Evolutionary conservation across 2,888 invertebrate species (phyloP), one percentile per base, ranked within the genome.

Genomic region (Onthophagus sagittarius): DNA sequence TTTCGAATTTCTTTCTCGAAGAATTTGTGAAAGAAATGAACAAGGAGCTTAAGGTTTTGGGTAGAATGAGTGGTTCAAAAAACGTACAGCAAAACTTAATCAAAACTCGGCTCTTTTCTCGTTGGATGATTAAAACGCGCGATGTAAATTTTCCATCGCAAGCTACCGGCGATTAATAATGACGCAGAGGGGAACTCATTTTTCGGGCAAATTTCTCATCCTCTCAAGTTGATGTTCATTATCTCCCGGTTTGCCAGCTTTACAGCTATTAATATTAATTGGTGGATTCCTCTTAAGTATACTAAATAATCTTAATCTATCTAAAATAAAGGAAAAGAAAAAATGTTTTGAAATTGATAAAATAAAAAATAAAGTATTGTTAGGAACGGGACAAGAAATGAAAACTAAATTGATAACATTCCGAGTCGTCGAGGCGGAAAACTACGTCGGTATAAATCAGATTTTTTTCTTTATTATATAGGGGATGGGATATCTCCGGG

Each of bases 11-110:
- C 23, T 3, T 7, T 31, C 74, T 62, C 62, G 72, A 71, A n/a
- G 72, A 75, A 76, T 76, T 76, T 75, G 73, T 75, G 39, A 75
- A 76, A 75, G 72, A 75, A 70, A 53, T 11, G 39, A 53, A 7
- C 11, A 53, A 53, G 7, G 2, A 53, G 5, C 11, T 23, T 23
- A 53, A 11, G 39, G 39, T 53, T n/a, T n/a, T 4, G 39, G 39
- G 39, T 2, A 53, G 11, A 11, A 53, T 53, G 2, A 53, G 1
- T 53, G 2, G 2, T 53, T 9, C 39, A 11, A 53, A 7, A 53
- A 53, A 53, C 39, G 39, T 53, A 53, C 23, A 23, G 11, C 39
- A 4, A 53, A 53, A 53, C 39, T 53, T 53, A 53, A 53, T 53
- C 39, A 53, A 53, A 53, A 53, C 39, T 53, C 39, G 1, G 1